These are phyloP conservation scores for Psammodynastes pulverulentus DNA, from an alignment of 2,113 vertebrate species.

Conservation along the genomic window DNA sequence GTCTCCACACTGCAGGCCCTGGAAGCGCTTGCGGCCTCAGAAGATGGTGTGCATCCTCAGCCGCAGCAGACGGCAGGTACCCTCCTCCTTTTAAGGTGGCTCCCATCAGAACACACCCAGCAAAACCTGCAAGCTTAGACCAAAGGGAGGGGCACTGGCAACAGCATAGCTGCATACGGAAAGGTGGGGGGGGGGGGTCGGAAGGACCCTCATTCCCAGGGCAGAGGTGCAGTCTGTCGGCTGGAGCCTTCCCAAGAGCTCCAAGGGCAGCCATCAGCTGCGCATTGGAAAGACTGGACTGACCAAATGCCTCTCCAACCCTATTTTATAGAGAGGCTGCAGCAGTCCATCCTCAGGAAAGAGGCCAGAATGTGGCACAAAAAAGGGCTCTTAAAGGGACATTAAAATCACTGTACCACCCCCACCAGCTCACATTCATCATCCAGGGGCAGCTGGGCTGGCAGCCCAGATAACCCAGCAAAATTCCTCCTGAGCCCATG, in stretches of 20 bases:
- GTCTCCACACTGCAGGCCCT: slow-evolving; percentile 96
- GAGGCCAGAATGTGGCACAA: neutral
- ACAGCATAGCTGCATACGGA: no score
- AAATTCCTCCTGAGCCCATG: neutral
- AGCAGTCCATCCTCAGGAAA: neutral
- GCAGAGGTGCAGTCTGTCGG: no score
- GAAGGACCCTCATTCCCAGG: neutral
- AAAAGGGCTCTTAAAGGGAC: neutral
- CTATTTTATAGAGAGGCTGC: neutral
- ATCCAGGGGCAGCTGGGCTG: neutral
- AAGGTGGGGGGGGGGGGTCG: no score
- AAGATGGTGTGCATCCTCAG: slow-evolving; percentile 88
- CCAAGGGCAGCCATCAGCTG: neutral
- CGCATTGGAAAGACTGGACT: neutral
- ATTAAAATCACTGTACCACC: neutral
- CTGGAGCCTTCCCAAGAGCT: neutral
- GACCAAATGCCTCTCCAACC: neutral
- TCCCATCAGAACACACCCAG: neutral
- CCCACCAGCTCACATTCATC: neutral
- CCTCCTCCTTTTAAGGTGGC: neutral
- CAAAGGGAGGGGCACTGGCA: neutral
- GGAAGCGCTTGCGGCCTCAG: slow-evolving; percentile 95
- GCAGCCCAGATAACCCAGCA: neutral
- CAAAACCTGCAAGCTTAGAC: neutral
- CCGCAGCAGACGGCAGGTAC: slow-evolving; percentile 95